These are phyloP conservation scores for Achroia grisella DNA, from an alignment of 1,140 invertebrate genomes.

Conservation along the genomic window DNA sequence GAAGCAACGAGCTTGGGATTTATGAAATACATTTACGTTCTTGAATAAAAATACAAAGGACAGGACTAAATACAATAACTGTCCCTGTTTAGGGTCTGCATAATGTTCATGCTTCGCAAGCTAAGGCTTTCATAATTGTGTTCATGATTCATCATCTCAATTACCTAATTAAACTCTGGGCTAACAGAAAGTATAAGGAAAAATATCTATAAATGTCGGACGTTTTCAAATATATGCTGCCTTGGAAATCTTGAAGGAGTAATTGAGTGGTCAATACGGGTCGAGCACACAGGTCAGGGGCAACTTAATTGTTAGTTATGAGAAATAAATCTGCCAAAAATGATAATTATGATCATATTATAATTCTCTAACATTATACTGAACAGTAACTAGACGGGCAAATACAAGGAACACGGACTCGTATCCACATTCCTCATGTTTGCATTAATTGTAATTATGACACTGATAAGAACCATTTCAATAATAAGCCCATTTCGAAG, in stretches of 20 bases:
- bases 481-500: slow-evolving; percentile 34
- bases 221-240: slow-evolving; percentile 3
- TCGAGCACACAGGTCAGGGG: slow-evolving; percentile 48
- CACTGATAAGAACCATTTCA: slow-evolving; percentile 37
- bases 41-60: too few species aligned
- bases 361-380: not conserved
- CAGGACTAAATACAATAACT: too few species aligned
- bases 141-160: not conserved
- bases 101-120: too few species aligned
- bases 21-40: too few species aligned
- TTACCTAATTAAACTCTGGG: not conserved
- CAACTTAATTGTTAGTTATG: slow-evolving; percentile 37
- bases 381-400: not conserved
- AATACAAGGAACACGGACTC: slow-evolving; percentile 2
- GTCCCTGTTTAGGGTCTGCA: too few species aligned
- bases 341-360: not conserved
- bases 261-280: slow-evolving; percentile 54
- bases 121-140: too few species aligned
- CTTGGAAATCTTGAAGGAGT: slow-evolving; percentile 38
- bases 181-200: too few species aligned
- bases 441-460: slow-evolving; percentile 27
- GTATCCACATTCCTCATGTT: slow-evolving; percentile 21
- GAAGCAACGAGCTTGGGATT: too few species aligned
- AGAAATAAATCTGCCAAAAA: slow-evolving; percentile 15
- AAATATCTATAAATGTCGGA: too few species aligned